Percentiles rank a stretch among this genome's conserved stretches.
Evolutionary conservation across 1,140 invertebrate species (phyloP).

Genomic region (Patella vulgata): DNA sequence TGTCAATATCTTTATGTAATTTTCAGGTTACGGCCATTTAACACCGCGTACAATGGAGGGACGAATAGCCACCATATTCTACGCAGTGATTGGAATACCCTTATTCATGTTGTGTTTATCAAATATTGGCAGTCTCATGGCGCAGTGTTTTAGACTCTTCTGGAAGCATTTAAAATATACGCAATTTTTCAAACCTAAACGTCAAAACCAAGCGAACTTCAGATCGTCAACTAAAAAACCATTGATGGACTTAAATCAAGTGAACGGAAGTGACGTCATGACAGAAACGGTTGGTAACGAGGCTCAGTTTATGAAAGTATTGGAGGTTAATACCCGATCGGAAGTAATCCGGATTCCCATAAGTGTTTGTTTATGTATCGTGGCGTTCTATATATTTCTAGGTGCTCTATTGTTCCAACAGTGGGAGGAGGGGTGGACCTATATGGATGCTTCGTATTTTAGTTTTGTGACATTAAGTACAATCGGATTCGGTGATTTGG

Average conservation of each 20-base stretch:
- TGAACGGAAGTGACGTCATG: too few relatives aligned
- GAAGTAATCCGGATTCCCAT: slow-evolving; percentile 53
- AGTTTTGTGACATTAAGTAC: slow-evolving; percentile 82
- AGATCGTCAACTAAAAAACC: too few relatives aligned
- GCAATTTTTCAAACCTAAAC: too few relatives aligned
- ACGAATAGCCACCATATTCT: slow-evolving; percentile 90
- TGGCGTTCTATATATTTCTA: slow-evolving; percentile 55
- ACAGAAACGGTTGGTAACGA: too few relatives aligned
- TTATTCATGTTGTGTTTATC: slow-evolving; percentile 88
- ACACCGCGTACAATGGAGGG: slow-evolving; percentile 87
- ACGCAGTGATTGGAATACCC: slow-evolving; percentile 95
- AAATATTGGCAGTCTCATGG: slow-evolving; percentile 91
- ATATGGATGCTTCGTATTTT: slow-evolving; percentile 92
- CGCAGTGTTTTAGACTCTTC: slow-evolving; percentile 18
- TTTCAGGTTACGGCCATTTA: slow-evolving; percentile 91
- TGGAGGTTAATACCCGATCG: too few relatives aligned
- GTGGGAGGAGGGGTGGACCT: slow-evolving; percentile 71
- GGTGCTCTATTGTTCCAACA: slow-evolving; percentile 58
- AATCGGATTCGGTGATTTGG: slow-evolving; percentile 87
- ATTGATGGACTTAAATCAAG: too few relatives aligned
- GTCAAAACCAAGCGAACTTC: too few relatives aligned
- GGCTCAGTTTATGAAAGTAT: too few relatives aligned
- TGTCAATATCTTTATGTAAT: too few relatives aligned
- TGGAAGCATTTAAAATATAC: slow-evolving; percentile 35
- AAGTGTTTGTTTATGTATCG: slow-evolving; percentile 53